phyloP scores from a whole-genome alignment of 1,140 invertebrate genomes.

The Drosophila chauvacae region DNA sequence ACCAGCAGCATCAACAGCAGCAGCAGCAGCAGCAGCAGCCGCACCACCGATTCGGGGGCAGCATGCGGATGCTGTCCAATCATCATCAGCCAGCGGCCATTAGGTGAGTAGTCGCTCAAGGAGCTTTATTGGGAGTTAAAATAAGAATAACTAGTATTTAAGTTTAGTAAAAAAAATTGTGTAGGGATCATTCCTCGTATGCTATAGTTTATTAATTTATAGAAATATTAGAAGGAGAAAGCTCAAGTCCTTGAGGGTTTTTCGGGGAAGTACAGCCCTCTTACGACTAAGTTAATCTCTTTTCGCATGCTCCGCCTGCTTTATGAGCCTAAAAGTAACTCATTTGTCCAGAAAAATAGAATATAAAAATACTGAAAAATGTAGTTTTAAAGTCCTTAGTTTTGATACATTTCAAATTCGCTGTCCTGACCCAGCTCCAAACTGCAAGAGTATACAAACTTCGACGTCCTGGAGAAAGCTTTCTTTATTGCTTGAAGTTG shows the following conservation, averaged over 20 bases:
- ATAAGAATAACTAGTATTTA: not conserved
- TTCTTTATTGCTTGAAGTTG: no score
- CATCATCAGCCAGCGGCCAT: constrained; percentile 53
- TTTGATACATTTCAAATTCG: no score
- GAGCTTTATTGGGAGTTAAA: not conserved
- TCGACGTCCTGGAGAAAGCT: no score
- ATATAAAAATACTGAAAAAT: no score
- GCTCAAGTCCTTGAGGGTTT: not conserved
- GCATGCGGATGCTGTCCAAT: constrained; percentile 35
- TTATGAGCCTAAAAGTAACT: not conserved
- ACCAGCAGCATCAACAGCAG: constrained; percentile 3
- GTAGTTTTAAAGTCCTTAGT: no score
- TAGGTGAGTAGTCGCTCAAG: constrained; percentile 43
- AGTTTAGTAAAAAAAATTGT: not conserved
- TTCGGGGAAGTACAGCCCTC: not conserved
- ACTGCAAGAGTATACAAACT: no score
- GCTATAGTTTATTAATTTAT: not conserved
- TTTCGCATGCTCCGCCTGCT: accelerated
- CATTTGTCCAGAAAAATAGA: no score
- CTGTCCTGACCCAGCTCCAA: no score
- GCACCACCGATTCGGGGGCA: constrained; percentile 45
- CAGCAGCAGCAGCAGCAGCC: constrained; percentile 23
- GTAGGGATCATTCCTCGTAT: no score
- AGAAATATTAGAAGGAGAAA: not conserved
- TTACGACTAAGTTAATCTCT: not conserved